phyloP scores from a whole-genome alignment of 1,140 invertebrate genomes.

The Chymomyza costata region DNA sequence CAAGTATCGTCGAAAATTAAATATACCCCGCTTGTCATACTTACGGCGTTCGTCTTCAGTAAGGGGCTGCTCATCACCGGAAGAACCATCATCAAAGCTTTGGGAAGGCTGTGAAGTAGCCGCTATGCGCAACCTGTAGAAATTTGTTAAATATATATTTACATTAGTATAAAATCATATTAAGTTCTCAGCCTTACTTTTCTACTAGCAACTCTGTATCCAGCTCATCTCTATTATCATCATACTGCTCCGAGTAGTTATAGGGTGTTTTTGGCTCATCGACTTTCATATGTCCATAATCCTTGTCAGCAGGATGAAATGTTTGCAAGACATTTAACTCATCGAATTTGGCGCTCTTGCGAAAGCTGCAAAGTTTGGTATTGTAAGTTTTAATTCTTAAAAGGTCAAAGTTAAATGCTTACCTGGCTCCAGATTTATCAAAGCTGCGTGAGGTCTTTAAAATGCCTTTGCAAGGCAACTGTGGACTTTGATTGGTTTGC shows the following conservation, averaged over 20 bases:
- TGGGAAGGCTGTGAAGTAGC: slow-evolving; percentile 75
- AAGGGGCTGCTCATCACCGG: slow-evolving; percentile 80
- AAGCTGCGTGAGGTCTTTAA: slow-evolving; percentile 93
- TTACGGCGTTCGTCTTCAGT: slow-evolving; percentile 79
- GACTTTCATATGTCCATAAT: slow-evolving; percentile 99
- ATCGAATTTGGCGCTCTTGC: slow-evolving; percentile 94
- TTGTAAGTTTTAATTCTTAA: slow-evolving; percentile 41
- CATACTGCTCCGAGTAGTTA: slow-evolving; percentile 85
- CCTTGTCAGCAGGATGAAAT: slow-evolving; percentile 97
- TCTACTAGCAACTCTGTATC: slow-evolving; percentile 87
- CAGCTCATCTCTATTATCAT: slow-evolving; percentile 83
- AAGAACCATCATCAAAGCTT: slow-evolving; percentile 79
- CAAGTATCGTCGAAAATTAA: too few relatives aligned
- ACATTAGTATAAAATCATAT: not conserved
- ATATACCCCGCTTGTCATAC: too few relatives aligned
- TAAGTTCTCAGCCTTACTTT: slow-evolving; percentile 75
- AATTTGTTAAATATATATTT: slow-evolving; percentile 1
- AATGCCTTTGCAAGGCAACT: slow-evolving; percentile 92
- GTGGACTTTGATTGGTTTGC: slow-evolving; percentile 76
- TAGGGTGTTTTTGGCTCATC: slow-evolving; percentile 99
- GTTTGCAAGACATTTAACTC: slow-evolving; percentile 99
- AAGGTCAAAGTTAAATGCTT: slow-evolving; percentile 34
- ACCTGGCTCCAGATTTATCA: slow-evolving; percentile 79
- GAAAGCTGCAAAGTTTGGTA: slow-evolving; percentile 76
- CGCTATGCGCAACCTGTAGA: slow-evolving; percentile 75